phyloP scores from a whole-genome alignment of 2,113 vertebrate genomes.

The Cercopithecus mona region DNA sequence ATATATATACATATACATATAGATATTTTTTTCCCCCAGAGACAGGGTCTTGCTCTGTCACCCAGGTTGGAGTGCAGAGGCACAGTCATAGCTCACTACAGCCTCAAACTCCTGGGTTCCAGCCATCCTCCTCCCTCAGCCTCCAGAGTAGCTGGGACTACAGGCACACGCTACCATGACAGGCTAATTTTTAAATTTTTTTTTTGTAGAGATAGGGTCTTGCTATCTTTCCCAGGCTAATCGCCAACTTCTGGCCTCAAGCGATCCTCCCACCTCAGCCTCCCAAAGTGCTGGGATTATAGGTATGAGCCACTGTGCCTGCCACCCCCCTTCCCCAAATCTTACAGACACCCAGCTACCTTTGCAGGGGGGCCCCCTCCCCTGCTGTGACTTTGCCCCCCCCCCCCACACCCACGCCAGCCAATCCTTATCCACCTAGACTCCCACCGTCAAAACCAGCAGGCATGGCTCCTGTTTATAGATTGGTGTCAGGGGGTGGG shows the following conservation, averaged over 20 bases:
- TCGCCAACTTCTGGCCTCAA: background rate
- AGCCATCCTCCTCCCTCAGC: no score
- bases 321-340: background rate
- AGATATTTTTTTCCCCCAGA: background rate
- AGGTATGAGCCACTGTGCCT: no score
- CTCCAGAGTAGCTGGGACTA: no score
- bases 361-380: no score
- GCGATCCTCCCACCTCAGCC: no score
- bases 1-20: background rate
- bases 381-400: rapidly evolving
- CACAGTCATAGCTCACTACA: background rate
- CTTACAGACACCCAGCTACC: background rate
- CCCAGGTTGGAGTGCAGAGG: background rate
- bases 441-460: background rate
- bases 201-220: background rate
- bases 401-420: no score
- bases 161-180: no score
- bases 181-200: no score
- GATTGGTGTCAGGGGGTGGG: background rate
- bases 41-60: background rate
- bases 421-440: background rate
- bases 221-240: background rate
- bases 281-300: no score
- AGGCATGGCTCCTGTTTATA: background rate
- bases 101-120: no score